Evolutionary conservation across 2,113 vertebrate species (phyloP), one percentile per base, ranked within the genome.

Genomic region (Ophiodon elongatus): DNA sequence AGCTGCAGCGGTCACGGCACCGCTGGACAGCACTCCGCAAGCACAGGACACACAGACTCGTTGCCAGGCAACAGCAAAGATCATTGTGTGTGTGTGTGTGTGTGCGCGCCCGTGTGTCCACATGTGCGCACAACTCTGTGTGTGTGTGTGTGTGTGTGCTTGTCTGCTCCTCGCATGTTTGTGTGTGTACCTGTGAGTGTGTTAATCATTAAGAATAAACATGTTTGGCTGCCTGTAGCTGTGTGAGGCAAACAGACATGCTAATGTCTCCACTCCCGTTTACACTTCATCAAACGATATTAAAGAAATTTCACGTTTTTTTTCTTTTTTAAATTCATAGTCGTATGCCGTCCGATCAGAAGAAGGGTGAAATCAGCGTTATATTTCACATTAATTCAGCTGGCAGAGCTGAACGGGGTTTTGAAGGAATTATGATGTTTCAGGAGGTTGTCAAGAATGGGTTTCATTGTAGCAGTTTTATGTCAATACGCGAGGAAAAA

Each of bases 11-110:
- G 94, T 94, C 93, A 90, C 79, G 92, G 94, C 94, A 92, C 93
- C 90, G 90, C 93, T 90, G 94, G 95, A 95, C 95, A 95, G 90
- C 74, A 67, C 93, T 90, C 92, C 76, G 83, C 92, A 83, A 93
- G 82, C 81, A 91, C 93, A 93, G 94, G 94, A 95, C 95, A 95
- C 93, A 92, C 88, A 90, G 90, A 90, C 93, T 79, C 62, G 95
- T 96, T 96, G 95, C 95, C 93, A 95, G 92, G 95, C 95, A 96
- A 96, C 95, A 96, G 94, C 94, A 93, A 93, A 94, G 94, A 94
- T 93, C 85, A 88, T 75, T 85, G 78, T 87, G 88, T 88, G 79
- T 89, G 85, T 77, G 83, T 80, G 73, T 45, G 83, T 45, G 83
- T 73, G 10, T 67, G 85, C 52, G 63, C 39, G 25, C 68, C 52